Percentiles rank a stretch among this genome's conserved stretches.
These are phyloP conservation scores for Melanotaenia duboulayi DNA, from an alignment of 2,113 vertebrate species.

Conservation along the genomic window DNA sequence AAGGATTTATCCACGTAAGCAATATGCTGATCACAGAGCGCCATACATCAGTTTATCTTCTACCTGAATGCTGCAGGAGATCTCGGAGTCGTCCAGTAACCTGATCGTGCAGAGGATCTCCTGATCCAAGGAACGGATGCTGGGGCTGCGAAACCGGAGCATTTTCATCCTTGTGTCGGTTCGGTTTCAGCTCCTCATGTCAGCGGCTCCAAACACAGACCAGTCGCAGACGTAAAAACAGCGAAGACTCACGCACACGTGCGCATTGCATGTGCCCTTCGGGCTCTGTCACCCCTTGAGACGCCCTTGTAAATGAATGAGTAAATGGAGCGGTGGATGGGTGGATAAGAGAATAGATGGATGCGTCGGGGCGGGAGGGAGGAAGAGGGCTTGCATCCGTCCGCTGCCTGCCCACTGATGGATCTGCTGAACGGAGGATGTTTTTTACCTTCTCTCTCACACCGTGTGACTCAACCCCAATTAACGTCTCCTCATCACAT, in stretches of 20 bases:
- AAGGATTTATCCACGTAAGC: conserved; percentile 50
- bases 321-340: conserved; percentile 37
- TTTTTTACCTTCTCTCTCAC: conserved; percentile 23
- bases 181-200: conserved; percentile 77
- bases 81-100: conserved; percentile 93
- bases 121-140: conserved; percentile 90
- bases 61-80: conserved; percentile 95
- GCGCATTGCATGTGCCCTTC: conserved; percentile 23
- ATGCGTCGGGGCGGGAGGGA: conserved; percentile 56
- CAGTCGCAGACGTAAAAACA: conserved; percentile 12
- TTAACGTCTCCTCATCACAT: not conserved
- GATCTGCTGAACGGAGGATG: conserved; percentile 50
- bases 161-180: conserved; percentile 88
- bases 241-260: conserved; percentile 18
- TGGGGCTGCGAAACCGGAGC: conserved; percentile 95
- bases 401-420: conserved; percentile 56
- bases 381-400: conserved; percentile 58
- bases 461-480: not conserved
- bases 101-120: conserved; percentile 93
- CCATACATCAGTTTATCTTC: conserved; percentile 9
- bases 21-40: not conserved
- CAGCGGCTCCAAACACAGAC: conserved; percentile 61
- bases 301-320: conserved; percentile 58
- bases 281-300: conserved; percentile 42
- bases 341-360: conserved; percentile 56